A percentile compares a stretch with the other conserved stretches of the same genome.
These are phyloP conservation scores for Lithosia quadra DNA, from an alignment of 2,888 invertebrate species.

Conservation along the genomic window DNA sequence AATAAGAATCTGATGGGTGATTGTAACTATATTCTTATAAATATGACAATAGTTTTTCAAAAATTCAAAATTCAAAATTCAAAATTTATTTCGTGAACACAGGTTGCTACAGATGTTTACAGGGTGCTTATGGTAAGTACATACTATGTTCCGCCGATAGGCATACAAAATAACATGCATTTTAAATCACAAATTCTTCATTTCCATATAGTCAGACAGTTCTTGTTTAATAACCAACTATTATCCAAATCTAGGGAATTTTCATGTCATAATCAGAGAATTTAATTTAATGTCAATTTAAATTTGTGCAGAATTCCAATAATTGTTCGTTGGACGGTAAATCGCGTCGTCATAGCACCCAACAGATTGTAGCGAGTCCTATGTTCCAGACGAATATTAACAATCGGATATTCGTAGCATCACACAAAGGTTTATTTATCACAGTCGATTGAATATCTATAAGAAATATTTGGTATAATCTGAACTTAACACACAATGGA, in stretches of 20 bases:
- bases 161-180: too few species aligned
- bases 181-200: too few species aligned
- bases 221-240: too few species aligned
- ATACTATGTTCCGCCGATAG: too few species aligned
- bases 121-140: too few species aligned
- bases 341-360: background rate
- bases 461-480: background rate
- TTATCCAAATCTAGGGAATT: too few species aligned
- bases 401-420: background rate
- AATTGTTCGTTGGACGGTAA: slow-evolving; percentile 5
- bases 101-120: too few species aligned
- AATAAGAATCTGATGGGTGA: background rate
- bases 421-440: background rate
- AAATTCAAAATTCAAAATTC: too few species aligned
- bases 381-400: background rate
- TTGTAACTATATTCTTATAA: background rate
- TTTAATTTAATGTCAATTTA: too few species aligned
- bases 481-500: background rate
- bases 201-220: too few species aligned
- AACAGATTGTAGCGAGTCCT: background rate
- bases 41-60: slow-evolving; percentile 5
- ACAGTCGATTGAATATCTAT: background rate
- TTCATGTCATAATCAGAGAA: too few species aligned
- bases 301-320: background rate
- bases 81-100: too few species aligned